Percentiles rank a stretch among this genome's conserved stretches.
These are phyloP conservation scores for Pogonocichla stellata DNA, from an alignment of 2,113 vertebrate genomes.

Conservation along the genomic window DNA sequence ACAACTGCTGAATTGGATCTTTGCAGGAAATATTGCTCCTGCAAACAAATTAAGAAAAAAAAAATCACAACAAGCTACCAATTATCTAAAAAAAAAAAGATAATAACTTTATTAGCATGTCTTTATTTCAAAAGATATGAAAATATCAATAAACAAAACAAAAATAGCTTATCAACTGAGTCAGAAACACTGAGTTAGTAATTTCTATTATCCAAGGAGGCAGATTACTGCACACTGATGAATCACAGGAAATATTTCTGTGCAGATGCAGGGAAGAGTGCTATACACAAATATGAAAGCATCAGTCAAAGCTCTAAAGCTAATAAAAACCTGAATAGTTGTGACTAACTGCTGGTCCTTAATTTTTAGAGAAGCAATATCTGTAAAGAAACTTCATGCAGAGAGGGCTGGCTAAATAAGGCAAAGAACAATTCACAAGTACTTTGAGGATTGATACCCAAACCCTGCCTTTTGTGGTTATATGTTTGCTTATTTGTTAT, in stretches of 20 bases:
- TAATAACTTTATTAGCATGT: not conserved
- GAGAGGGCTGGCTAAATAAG: not conserved
- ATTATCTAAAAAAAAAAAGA: not conserved
- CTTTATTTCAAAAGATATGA: not conserved
- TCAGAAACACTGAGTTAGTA: not conserved
- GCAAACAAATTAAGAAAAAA: not conserved
- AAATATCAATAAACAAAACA: not conserved
- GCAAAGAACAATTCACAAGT: not conserved
- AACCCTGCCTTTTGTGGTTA: not conserved
- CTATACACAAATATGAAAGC: not conserved
- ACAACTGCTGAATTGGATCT: not conserved
- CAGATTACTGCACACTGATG: not conserved
- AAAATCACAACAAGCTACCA: not conserved
- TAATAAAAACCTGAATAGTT: not conserved
- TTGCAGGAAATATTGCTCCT: not conserved
- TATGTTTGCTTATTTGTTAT: not conserved
- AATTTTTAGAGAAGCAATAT: not conserved
- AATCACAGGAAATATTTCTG: not conserved
- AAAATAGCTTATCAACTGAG: not conserved
- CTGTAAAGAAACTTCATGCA: not conserved
- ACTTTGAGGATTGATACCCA: not conserved
- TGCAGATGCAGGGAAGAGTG: not conserved
- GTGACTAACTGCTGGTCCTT: not conserved
- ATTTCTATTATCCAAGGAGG: not conserved
- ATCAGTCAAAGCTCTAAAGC: not conserved